These are phyloP conservation scores for Argentina silus DNA, from an alignment of 2,797 vertebrate genomes.

Conservation along the genomic window DNA sequence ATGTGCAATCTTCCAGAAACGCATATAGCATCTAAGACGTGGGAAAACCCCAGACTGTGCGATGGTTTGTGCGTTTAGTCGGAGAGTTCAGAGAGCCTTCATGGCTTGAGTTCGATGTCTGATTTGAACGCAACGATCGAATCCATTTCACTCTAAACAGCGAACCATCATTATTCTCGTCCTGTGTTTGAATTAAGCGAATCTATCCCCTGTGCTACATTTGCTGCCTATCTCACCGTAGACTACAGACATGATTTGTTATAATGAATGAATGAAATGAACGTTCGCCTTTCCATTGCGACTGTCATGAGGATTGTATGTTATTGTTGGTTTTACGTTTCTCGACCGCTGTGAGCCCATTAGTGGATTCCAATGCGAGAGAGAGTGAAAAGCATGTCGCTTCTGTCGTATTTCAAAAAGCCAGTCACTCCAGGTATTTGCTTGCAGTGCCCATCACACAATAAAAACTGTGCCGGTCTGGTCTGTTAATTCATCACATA, in stretches of 20 bases:
- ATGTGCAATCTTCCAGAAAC: constrained; percentile 4
- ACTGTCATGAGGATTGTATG: neutral
- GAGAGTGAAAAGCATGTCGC: neutral
- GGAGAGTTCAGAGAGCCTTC: neutral
- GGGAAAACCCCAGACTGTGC: constrained; percentile 7
- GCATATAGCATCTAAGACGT: neutral
- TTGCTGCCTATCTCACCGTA: neutral
- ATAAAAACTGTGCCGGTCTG: neutral
- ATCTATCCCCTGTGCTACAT: neutral
- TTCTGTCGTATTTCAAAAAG: neutral
- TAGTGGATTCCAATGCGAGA: neutral
- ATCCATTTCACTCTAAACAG: constrained; percentile 31
- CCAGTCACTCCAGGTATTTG: neutral
- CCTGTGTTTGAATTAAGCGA: neutral
- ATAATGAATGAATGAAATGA: no score
- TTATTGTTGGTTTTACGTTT: neutral
- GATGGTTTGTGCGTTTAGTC: constrained; percentile 21
- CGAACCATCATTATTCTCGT: neutral
- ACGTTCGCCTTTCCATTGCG: no score
- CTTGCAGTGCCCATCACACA: neutral
- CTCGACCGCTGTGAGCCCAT: neutral
- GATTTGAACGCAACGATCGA: neutral
- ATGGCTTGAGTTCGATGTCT: neutral
- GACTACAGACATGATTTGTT: no score
- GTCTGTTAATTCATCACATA: neutral